These are phyloP conservation scores for Lagocephalus sceleratus DNA, from an alignment of 2,797 vertebrate species.

Conservation along the genomic window DNA sequence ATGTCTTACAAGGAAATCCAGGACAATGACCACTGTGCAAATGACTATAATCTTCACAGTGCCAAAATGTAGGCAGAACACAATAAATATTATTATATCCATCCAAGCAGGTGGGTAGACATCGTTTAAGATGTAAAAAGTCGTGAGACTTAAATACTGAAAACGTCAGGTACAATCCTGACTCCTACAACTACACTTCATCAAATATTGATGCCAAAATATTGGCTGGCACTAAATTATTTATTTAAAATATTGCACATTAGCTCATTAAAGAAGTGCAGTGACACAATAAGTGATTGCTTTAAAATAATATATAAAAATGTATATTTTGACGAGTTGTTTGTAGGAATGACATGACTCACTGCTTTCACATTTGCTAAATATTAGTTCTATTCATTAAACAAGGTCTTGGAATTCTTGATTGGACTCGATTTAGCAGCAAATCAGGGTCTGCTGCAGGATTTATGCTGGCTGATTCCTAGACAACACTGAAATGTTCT, in stretches of 20 bases:
- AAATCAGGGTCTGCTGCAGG: background rate
- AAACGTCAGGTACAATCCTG: constrained; percentile 12
- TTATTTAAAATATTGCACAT: constrained; percentile 8
- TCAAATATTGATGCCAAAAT: constrained; percentile 25
- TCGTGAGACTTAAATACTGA: background rate
- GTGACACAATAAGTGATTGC: background rate
- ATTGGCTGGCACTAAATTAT: constrained; percentile 10
- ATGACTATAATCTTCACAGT: too few relatives aligned
- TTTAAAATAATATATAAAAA: background rate
- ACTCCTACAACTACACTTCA: constrained; percentile 9
- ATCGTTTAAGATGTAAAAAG: constrained; percentile 19
- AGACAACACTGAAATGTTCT: constrained; percentile 19
- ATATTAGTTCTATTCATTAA: background rate
- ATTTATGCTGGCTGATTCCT: constrained; percentile 17
- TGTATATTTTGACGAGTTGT: too few relatives aligned
- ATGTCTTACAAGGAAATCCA: too few relatives aligned
- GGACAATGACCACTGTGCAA: too few relatives aligned
- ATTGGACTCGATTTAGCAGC: constrained; percentile 1
- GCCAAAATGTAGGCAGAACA: too few relatives aligned
- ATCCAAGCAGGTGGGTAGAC: too few relatives aligned
- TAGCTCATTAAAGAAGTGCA: constrained; percentile 4
- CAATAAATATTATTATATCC: too few relatives aligned
- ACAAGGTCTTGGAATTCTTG: constrained; percentile 1
- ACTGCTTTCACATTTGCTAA: too few relatives aligned
- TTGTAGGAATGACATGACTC: too few relatives aligned